Conservation (phyloP, 2,888 invertebrate species). For the Sinotaia quadrata region DNA sequence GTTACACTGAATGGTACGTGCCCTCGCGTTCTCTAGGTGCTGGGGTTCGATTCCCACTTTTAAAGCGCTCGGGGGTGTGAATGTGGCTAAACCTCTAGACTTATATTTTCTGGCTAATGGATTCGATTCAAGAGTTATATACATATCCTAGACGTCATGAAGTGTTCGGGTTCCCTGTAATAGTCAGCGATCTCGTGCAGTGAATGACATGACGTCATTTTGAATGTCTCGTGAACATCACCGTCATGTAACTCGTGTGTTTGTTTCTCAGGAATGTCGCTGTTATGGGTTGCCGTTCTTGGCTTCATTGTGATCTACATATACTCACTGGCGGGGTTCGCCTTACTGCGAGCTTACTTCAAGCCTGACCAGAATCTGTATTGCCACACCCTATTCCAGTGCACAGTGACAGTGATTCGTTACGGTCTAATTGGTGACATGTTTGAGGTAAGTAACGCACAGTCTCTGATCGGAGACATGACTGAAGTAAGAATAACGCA, state of each 20-base stretch:
- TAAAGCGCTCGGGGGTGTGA: background rate
- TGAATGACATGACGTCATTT: no score
- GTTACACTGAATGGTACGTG: slow-evolving; percentile 70
- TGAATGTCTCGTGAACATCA: no score
- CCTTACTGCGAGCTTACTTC: slow-evolving; percentile 67
- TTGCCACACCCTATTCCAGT: slow-evolving; percentile 70
- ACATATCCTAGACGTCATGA: background rate
- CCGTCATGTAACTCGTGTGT: no score
- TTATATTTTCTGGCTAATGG: background rate
- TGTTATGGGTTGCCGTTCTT: slow-evolving; percentile 72
- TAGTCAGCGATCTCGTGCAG: no score
- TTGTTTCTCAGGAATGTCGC: slow-evolving; percentile 64
- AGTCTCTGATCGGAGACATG: background rate
- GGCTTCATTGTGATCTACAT: slow-evolving; percentile 72
- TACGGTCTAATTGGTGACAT: slow-evolving; percentile 72
- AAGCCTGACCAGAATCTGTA: slow-evolving; percentile 64
- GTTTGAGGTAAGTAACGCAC: slow-evolving; percentile 64
- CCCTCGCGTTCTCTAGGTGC: background rate
- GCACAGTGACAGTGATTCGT: slow-evolving; percentile 70
- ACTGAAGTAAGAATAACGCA: no score
- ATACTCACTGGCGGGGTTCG: slow-evolving; percentile 70
- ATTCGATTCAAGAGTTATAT: background rate
- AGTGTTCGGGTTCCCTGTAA: background rate
- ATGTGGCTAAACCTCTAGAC: background rate
- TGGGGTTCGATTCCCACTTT: background rate